Evolutionary conservation across 2,888 invertebrate species (phyloP).

Genomic region (Amblyteles armatorius): DNA sequence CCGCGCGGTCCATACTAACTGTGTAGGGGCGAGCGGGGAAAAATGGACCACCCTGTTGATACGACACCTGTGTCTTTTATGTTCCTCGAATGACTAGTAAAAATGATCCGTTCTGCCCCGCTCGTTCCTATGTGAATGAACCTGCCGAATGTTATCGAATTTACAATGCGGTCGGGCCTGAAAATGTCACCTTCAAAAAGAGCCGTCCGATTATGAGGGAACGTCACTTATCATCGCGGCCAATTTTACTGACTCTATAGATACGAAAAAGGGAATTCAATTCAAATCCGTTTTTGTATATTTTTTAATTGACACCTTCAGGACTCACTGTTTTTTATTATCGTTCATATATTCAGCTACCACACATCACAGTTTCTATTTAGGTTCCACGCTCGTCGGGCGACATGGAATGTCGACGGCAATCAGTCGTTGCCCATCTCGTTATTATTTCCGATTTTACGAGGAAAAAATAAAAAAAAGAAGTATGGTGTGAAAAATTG

Average conservation of each 20-base stretch:
- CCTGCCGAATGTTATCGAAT: not conserved
- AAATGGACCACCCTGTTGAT: too few relatives aligned
- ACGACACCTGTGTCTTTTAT: too few relatives aligned
- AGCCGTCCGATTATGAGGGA: not conserved
- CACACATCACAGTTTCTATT: not conserved
- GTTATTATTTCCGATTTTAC: constrained; percentile 8
- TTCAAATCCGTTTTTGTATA: too few relatives aligned
- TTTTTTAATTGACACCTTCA: too few relatives aligned
- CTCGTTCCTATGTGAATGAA: not conserved
- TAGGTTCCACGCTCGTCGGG: not conserved
- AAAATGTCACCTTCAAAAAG: not conserved
- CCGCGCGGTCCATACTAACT: not conserved
- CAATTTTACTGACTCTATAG: not conserved
- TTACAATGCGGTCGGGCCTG: not conserved
- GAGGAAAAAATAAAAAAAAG: not conserved
- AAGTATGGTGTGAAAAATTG: not conserved
- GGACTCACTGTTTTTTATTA: not conserved
- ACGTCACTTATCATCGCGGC: not conserved
- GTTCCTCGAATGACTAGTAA: too few relatives aligned
- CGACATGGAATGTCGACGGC: constrained; percentile 9
- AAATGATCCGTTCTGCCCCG: too few relatives aligned
- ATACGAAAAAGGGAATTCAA: not conserved
- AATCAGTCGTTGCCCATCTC: constrained; percentile 1
- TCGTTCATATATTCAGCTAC: not conserved
- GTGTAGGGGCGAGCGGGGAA: too few relatives aligned